Conservation (phyloP, 2,797 vertebrate species). For the Tolypeutes matacus region DNA sequence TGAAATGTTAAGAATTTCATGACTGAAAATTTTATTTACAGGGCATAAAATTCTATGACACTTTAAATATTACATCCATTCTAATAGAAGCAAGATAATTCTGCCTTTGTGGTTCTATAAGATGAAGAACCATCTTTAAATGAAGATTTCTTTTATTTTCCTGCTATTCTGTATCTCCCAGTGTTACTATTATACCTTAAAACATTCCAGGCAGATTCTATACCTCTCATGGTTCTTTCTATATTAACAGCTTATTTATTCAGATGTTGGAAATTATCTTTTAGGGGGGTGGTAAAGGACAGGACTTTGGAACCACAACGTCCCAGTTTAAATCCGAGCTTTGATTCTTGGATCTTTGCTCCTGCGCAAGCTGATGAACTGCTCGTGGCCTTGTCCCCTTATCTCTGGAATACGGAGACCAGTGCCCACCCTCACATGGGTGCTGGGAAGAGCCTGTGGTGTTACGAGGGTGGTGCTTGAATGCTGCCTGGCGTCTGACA, state of each 20-base stretch:
- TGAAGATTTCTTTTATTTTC: not conserved
- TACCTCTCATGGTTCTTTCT: not conserved
- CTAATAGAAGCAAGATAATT: conserved; percentile 14
- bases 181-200: not conserved
- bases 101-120: conserved; percentile 21
- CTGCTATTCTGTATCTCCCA: not conserved
- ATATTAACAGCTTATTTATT: not conserved
- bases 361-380: not conserved
- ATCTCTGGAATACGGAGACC: not conserved
- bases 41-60: conserved; percentile 25
- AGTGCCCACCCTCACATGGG: not conserved
- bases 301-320: not conserved
- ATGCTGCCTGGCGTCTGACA: not conserved
- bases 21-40: conserved; percentile 44
- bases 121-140: not conserved
- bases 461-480: not conserved
- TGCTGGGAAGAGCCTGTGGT: not conserved
- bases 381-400: not conserved
- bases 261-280: not conserved
- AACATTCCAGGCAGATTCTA: not conserved
- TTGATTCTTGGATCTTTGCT: not conserved
- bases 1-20: conserved; percentile 45
- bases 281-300: not conserved
- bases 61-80: not conserved
- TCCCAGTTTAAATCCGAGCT: not conserved